A percentile compares a stretch with the other conserved stretches of the same genome.
These are phyloP conservation scores for Paradisaea rubra DNA, from an alignment of 2,113 vertebrate genomes.

Conservation along the genomic window DNA sequence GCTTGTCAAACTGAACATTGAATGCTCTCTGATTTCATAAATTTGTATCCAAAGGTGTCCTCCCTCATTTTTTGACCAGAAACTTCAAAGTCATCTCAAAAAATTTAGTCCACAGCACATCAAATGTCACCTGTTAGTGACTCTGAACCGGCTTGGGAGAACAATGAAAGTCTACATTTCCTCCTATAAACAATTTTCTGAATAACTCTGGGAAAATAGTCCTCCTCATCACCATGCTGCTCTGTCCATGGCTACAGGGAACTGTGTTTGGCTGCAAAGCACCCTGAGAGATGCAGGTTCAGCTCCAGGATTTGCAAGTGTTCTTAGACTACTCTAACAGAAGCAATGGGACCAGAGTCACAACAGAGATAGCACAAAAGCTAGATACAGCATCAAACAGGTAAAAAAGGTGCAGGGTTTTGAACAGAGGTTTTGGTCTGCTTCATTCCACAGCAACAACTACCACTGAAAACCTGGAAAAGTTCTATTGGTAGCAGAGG, in stretches of 20 bases:
- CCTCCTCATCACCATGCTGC: not conserved
- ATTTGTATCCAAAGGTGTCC: not conserved
- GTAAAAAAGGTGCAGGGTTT: not conserved
- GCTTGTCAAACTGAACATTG: not conserved
- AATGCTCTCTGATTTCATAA: not conserved
- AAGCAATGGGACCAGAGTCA: not conserved
- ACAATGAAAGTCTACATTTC: not conserved
- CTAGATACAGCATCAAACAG: not conserved
- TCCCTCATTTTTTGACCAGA: not conserved
- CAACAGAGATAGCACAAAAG: not conserved
- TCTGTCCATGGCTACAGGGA: not conserved
- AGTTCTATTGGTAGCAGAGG: not conserved
- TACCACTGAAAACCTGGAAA: not conserved
- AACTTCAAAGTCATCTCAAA: not conserved
- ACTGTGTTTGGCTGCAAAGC: not conserved
- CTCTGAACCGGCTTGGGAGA: not conserved
- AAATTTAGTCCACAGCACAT: not conserved
- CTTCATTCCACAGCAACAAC: not conserved
- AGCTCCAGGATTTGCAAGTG: not conserved
- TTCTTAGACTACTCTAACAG: not conserved
- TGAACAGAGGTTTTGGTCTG: not conserved
- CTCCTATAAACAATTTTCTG: not conserved
- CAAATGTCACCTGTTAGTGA: not conserved
- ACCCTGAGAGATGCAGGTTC: not conserved
- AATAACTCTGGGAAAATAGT: not conserved